phyloP scores from a whole-genome alignment of 2,888 invertebrate species.

The Drosophila kambysellisi region DNA sequence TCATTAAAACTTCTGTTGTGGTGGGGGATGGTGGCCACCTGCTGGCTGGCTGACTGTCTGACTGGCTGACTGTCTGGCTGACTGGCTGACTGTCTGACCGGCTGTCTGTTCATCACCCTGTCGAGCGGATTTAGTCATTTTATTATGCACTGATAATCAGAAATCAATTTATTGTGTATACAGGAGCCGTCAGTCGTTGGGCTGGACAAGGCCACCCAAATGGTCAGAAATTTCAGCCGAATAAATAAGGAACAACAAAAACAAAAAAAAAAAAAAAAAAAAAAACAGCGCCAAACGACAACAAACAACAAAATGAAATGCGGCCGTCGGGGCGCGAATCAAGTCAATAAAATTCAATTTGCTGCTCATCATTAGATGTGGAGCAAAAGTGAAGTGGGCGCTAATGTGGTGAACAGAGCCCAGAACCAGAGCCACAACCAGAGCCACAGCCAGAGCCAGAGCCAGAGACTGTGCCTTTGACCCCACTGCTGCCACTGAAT shows the following conservation, averaged over 20 bases:
- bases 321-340: slow-evolving; percentile 48
- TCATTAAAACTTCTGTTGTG: slow-evolving; percentile 71
- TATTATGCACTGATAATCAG: slow-evolving; percentile 77
- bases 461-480: slow-evolving; percentile 34
- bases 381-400: slow-evolving; percentile 51
- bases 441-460: no score
- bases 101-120: slow-evolving; percentile 1
- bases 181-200: slow-evolving; percentile 26
- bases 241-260: slow-evolving; percentile 26
- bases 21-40: slow-evolving; percentile 12
- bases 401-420: slow-evolving; percentile 52
- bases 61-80: slow-evolving; percentile 5
- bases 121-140: slow-evolving; percentile 60
- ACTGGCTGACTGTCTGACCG: neutral
- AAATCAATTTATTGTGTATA: slow-evolving; percentile 76
- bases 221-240: slow-evolving; percentile 41
- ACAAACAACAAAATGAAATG: slow-evolving; percentile 28
- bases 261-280: neutral
- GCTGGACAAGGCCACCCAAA: slow-evolving; percentile 11
- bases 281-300: slow-evolving; percentile 1
- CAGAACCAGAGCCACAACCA: no score
- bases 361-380: slow-evolving; percentile 62
- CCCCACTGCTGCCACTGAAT: neutral
- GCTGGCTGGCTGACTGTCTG: neutral
- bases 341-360: slow-evolving; percentile 79